Evolutionary conservation across 2,113 vertebrate species (phyloP).

Genomic region (Callocephalon fimbriatum): DNA sequence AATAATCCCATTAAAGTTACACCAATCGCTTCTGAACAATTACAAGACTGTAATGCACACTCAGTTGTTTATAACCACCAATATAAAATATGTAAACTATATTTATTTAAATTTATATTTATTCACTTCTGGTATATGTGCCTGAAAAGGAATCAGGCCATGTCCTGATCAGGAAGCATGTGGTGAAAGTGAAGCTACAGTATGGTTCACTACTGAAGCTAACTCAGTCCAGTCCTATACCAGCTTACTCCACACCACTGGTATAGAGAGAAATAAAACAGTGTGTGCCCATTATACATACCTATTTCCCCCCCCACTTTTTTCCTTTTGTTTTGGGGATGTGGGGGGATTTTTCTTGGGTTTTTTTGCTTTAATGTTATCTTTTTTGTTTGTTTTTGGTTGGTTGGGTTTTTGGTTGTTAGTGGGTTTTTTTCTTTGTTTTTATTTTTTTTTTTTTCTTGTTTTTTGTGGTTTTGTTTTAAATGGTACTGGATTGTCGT

Average conservation of each 20-base stretch:
- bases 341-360: background rate
- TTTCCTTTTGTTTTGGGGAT: background rate
- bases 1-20: background rate
- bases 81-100: background rate
- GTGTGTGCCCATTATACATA: background rate
- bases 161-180: too few relatives aligned
- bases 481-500: background rate
- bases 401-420: background rate
- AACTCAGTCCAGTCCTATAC: background rate
- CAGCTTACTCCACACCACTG: background rate
- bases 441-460: background rate
- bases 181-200: too few relatives aligned
- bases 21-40: background rate
- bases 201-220: too few relatives aligned
- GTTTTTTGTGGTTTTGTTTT: background rate
- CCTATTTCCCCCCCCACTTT: background rate
- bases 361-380: background rate
- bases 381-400: background rate
- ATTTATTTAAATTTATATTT: too few relatives aligned
- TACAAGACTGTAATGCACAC: background rate
- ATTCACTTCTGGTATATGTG: too few relatives aligned
- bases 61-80: background rate
- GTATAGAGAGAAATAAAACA: background rate
- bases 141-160: too few relatives aligned
- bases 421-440: background rate